Percentiles rank a stretch among this genome's conserved stretches.
These are phyloP conservation scores for Acronicta psi DNA, from an alignment of 2,888 invertebrate genomes.

Conservation along the genomic window DNA sequence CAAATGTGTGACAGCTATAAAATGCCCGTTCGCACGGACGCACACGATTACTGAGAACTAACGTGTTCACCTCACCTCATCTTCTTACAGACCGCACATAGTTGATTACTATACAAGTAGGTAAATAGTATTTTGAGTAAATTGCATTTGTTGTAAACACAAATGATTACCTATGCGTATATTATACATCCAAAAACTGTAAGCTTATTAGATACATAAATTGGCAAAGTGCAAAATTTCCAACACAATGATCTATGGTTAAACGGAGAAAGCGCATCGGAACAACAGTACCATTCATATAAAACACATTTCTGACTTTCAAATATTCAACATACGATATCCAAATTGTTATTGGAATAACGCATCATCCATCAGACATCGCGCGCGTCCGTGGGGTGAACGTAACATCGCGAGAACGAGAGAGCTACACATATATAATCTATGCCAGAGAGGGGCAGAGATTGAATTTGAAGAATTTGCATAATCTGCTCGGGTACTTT, in stretches of 20 bases:
- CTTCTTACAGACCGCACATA: conserved; percentile 44
- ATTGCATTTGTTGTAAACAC: conserved; percentile 39
- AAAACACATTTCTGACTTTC: conserved; percentile 72
- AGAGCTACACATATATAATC: conserved; percentile 57
- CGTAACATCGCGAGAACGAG: conserved; percentile 70
- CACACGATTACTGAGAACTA: conserved; percentile 69
- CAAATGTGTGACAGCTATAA: conserved; percentile 70
- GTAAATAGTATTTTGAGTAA: conserved; percentile 33
- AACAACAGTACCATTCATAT: conserved; percentile 52
- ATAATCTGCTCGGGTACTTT: conserved; percentile 88
- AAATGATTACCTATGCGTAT: conserved; percentile 2
- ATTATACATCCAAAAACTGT: conserved; percentile 22
- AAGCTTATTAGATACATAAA: conserved; percentile 11
- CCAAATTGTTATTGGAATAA: conserved; percentile 88
- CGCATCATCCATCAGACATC: conserved; percentile 88
- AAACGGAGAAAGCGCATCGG: conserved; percentile 47
- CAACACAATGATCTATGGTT: conserved; percentile 41
- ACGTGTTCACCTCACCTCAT: conserved; percentile 49
- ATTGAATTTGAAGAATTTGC: conserved; percentile 86
- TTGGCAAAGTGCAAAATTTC: conserved; percentile 34
- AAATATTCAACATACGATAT: conserved; percentile 86
- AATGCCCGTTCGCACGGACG: conserved; percentile 73
- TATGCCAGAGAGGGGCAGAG: conserved; percentile 69
- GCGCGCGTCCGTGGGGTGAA: conserved; percentile 82
- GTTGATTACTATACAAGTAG: conserved; percentile 49